Conservation (phyloP, 2,797 vertebrate genomes). For the Sebastes kiyomatsui region DNA sequence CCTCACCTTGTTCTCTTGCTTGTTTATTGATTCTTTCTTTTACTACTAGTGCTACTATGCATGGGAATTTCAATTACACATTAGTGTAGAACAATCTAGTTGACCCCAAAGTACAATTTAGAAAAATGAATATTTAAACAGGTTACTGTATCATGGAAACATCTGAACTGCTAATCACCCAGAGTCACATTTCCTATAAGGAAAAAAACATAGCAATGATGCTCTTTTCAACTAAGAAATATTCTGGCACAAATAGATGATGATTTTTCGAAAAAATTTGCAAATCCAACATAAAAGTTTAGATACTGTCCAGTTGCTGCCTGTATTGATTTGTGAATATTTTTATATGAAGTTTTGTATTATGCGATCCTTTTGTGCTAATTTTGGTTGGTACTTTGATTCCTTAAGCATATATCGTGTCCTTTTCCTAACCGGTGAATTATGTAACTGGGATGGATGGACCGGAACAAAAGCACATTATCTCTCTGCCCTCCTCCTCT, state of each 20-base stretch:
- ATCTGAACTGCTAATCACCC: not conserved
- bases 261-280: not conserved
- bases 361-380: not conserved
- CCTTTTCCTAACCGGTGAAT: not conserved
- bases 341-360: not conserved
- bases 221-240: not conserved
- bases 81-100: not conserved
- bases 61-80: not conserved
- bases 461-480: constrained; percentile 28
- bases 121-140: not conserved
- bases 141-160: not conserved
- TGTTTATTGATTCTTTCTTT: not conserved
- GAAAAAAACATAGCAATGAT: not conserved
- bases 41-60: not conserved
- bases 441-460: constrained; percentile 25
- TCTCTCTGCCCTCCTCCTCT: not conserved
- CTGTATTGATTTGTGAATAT: not conserved
- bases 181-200: not conserved
- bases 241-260: not conserved
- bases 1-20: not conserved
- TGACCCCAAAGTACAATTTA: not conserved
- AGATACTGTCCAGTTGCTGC: not conserved
- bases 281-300: not conserved
- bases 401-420: not conserved
- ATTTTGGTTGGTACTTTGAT: not conserved